Base-by-base conservation (phyloP, 2,113 vertebrate species). In the Ancistrus triradiatus region DNA sequence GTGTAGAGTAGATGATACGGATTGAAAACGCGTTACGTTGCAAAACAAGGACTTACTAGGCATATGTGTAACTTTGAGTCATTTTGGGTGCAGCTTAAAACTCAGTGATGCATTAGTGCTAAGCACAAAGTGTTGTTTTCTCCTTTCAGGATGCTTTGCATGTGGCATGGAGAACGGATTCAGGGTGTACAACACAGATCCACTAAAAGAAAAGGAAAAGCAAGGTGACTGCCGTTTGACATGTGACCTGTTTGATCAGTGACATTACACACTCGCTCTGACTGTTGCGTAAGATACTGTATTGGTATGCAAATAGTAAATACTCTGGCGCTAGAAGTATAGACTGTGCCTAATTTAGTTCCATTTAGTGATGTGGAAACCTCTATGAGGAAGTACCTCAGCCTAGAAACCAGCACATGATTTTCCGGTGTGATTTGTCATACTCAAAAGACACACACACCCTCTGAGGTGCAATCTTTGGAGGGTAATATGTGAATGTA, bases 131-230 rank as follows among this genome's bases (percentile, higher is more conserved):
- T n/a, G n/a, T n/a, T n/a, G n/a, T n/a, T n/a, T n/a, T 51, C 8
- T 46, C 52, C 72, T 73, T 73, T 7, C 76, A 99, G 96, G 96
- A 40, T 99, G 96, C 83, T 99, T 99, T 83, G 95, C 96, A 2
- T 99, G 96, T 86, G 96, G 96, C 25, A 99, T 98, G 95, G 96
- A 99, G 79, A 98, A 95, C 77, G 96, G 96, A 77, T 99, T 99
- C 73, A 87, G 96, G 76, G 96, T 99, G 46, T 99, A 98, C 81
- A 99, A 99, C 83, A 95, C 96, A 14, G 96, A 99, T 74, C 96
- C 96, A 5, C 92, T 99, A 31, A 99, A 99, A 84, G 96, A 99
- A 75, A 99, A 99, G 73, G 96, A 99, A 78, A 99, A 98, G 66
- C 96, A 99, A 95, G 96, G 96, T 98, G 87, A 73, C 25, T 52